phyloP scores from a whole-genome alignment of 2,797 vertebrate genomes.

The Philypnodon macrostomus region DNA sequence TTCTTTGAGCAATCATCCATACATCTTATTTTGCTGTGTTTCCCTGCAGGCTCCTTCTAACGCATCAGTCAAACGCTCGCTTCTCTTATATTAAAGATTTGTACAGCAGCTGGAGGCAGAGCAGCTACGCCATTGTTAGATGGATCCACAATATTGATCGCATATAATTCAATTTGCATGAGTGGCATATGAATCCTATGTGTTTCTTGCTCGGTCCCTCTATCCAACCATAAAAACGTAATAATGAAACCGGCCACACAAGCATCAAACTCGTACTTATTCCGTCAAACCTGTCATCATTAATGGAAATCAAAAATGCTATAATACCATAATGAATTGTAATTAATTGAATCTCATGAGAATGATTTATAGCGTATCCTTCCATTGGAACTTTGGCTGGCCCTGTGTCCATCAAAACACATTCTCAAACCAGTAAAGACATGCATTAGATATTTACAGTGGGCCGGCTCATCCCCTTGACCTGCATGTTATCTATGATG shows the following conservation, averaged over 20 bases:
- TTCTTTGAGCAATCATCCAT: slow-evolving; percentile 48
- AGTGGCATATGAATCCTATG: slow-evolving; percentile 54
- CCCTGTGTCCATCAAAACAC: slow-evolving; percentile 8
- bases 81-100: slow-evolving; percentile 35
- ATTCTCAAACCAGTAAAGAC: slow-evolving; percentile 16
- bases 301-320: slow-evolving; percentile 59
- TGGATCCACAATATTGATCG: slow-evolving; percentile 60
- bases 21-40: slow-evolving; percentile 37
- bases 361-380: slow-evolving; percentile 53
- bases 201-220: slow-evolving; percentile 25
- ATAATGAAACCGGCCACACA: slow-evolving; percentile 22
- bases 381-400: slow-evolving; percentile 3
- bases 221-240: slow-evolving; percentile 34
- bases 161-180: slow-evolving; percentile 66
- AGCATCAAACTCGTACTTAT: slow-evolving; percentile 32
- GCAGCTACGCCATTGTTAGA: slow-evolving; percentile 37
- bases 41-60: slow-evolving; percentile 40
- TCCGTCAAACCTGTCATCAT: slow-evolving; percentile 37
- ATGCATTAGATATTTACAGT: slow-evolving; percentile 37
- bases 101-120: slow-evolving; percentile 23
- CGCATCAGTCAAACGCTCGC: slow-evolving; percentile 36
- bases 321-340: slow-evolving; percentile 46
- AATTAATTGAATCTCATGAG: slow-evolving; percentile 43
- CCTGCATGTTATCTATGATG: slow-evolving; percentile 21
- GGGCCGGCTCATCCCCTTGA: slow-evolving; percentile 26